Conservation (phyloP, 2,113 vertebrate species). For the Nyctereutes procyonoides region DNA sequence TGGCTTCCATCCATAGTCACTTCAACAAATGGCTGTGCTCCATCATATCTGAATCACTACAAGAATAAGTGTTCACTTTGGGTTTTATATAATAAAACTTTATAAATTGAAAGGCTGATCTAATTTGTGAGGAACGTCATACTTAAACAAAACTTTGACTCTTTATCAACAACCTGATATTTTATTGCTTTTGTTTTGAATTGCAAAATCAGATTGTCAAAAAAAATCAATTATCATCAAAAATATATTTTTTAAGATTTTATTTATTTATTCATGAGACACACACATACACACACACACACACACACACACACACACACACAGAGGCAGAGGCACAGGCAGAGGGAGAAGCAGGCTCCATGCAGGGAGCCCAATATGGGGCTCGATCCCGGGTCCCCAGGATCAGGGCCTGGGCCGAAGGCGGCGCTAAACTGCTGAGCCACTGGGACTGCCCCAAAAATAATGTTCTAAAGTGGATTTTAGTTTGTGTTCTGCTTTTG, state of each 20-base stretch:
- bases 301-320: too few relatives aligned
- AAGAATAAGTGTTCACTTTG: conserved; percentile 62
- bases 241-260: neutral
- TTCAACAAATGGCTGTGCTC: conserved; percentile 59
- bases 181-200: conserved; percentile 63
- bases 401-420: too few relatives aligned
- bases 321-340: too few relatives aligned
- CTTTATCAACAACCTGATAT: conserved; percentile 56
- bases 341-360: too few relatives aligned
- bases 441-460: neutral
- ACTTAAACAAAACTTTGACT: conserved; percentile 58
- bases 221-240: neutral
- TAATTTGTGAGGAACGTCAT: conserved; percentile 2
- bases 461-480: conserved; percentile 57
- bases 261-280: too few relatives aligned
- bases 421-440: too few relatives aligned
- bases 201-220: conserved; percentile 23
- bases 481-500: conserved; percentile 58
- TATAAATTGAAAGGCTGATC: conserved; percentile 50
- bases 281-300: too few relatives aligned
- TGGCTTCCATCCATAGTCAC: conserved; percentile 59
- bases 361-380: too few relatives aligned
- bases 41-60: conserved; percentile 27
- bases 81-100: conserved; percentile 67
- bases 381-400: too few relatives aligned